Percentiles rank a stretch among this genome's conserved stretches.
phyloP scores from a whole-genome alignment of 2,797 vertebrate species.

The Myotis findleyi region DNA sequence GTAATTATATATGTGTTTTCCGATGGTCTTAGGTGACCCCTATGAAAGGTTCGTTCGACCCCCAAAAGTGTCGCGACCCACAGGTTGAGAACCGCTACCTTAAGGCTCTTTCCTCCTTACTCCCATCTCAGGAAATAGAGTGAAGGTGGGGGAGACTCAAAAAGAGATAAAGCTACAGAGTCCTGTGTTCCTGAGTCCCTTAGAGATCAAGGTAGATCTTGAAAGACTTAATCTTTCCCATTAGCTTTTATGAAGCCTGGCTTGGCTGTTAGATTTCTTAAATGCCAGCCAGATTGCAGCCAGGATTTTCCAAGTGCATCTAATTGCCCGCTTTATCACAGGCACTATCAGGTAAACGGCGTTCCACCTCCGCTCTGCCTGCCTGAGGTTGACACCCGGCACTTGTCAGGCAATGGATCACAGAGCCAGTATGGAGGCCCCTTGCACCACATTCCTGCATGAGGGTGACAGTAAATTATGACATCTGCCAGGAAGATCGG shows the following conservation, averaged over 20 bases:
- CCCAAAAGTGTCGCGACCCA: no score
- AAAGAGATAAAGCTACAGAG: slow-evolving; percentile 26
- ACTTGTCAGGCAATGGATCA: slow-evolving; percentile 80
- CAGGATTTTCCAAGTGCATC: slow-evolving; percentile 74
- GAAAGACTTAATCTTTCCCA: slow-evolving; percentile 31
- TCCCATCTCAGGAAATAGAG: not conserved
- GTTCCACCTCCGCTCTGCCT: slow-evolving; percentile 43
- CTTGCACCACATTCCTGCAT: slow-evolving; percentile 59
- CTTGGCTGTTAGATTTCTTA: slow-evolving; percentile 43
- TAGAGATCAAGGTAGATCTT: slow-evolving; percentile 3
- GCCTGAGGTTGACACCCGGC: slow-evolving; percentile 62
- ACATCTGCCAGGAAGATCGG: slow-evolving; percentile 79
- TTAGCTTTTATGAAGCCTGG: slow-evolving; percentile 70
- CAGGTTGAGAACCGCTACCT: no score
- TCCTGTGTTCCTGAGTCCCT: not conserved
- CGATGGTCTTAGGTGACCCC: no score
- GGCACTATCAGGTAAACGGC: slow-evolving; percentile 74
- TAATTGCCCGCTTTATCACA: slow-evolving; percentile 80
- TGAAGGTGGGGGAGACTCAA: not conserved
- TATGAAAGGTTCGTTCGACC: no score
- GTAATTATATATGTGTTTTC: no score
- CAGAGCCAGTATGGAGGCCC: slow-evolving; percentile 53
- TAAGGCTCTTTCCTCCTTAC: slow-evolving; percentile 2
- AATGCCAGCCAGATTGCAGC: slow-evolving; percentile 65
- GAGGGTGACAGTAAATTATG: slow-evolving; percentile 79